Conservation (phyloP, 2,113 vertebrate species). For the Pangasianodon hypophthalmus region DNA sequence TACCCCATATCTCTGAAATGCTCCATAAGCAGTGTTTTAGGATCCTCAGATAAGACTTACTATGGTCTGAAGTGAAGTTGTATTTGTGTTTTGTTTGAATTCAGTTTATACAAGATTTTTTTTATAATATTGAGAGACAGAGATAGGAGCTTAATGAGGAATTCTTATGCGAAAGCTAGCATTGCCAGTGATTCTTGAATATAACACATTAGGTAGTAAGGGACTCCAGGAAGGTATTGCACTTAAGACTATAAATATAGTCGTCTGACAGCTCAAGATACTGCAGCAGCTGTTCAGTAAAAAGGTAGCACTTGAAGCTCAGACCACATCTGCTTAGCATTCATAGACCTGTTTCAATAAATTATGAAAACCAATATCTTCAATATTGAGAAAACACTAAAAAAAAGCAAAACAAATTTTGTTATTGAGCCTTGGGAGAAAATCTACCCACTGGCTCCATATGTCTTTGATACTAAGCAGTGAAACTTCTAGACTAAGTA, state of each 20-base stretch:
- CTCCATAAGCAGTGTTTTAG: neutral
- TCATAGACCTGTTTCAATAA: neutral
- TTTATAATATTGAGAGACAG: neutral
- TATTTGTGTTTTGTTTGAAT: neutral
- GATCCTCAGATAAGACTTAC: neutral
- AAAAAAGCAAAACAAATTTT: neutral
- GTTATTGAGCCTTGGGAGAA: neutral
- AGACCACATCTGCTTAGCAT: neutral
- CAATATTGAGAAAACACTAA: neutral
- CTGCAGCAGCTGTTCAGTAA: slow-evolving; percentile 50
- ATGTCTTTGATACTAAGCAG: neutral
- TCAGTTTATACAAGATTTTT: neutral
- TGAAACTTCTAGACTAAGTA: neutral
- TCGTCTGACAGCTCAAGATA: slow-evolving; percentile 30
- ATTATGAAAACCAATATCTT: neutral
- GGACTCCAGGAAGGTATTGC: slow-evolving; percentile 14
- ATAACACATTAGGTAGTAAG: neutral
- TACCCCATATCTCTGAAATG: neutral
- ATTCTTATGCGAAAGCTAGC: neutral
- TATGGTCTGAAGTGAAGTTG: neutral
- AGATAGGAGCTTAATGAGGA: neutral
- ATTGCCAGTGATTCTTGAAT: slow-evolving; percentile 15
- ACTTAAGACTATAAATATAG: slow-evolving; percentile 51
- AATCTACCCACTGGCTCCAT: neutral
- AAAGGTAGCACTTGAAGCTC: slow-evolving; percentile 11